Evolutionary conservation across 2,797 vertebrate species (phyloP), one percentile per base, ranked within the genome.

Genomic region (Falco biarmicus): DNA sequence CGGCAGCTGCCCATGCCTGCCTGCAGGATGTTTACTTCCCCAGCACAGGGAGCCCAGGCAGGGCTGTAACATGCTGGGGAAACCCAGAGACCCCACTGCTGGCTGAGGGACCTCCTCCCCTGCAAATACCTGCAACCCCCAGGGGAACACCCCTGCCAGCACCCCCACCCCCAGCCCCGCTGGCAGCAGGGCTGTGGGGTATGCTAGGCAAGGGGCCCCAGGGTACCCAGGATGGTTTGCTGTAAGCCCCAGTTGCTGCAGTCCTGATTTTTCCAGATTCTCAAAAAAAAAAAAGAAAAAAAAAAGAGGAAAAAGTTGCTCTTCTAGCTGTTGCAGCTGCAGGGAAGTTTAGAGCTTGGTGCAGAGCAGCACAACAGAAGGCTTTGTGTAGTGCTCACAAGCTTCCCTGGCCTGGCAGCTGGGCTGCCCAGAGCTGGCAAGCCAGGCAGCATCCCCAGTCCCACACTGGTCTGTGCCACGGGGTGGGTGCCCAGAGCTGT

Each of bases 11-110:
- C 91, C 20, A 39, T 77, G 92, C 79, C 91, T 79, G 89, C 84
- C 94, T 82, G 80, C 64, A 98, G 93, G 97, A 92, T 96, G 97
- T 97, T 98, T 94, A 76, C 93, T 97, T 95, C 96, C 97, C 95
- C 84, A 76, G 75, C 47, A 16, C 45, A 26, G 90, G 92, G 81
- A 96, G 92, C 60, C 56, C 80, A 81, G 81, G 34, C 85, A 93
- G 87, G 69, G 59, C 79, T 37, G 60, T 47, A 87, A 71, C 1
- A 13, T 6, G 65, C n/a, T 13, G 41, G 90, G 91, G 93, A 97
- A 93, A 66, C 61, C 93, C 65, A 41, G 81, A 89, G 84, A 65
- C 65, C 76, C 51, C 15, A 0, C 29, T 24, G 54, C 18, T 2
- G 1, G 39, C 71, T 2, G 41, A n/a, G 50, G 51, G 61, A 53